phyloP scores from a whole-genome alignment of 2,113 vertebrate genomes.

The Tupaia chinensis region DNA sequence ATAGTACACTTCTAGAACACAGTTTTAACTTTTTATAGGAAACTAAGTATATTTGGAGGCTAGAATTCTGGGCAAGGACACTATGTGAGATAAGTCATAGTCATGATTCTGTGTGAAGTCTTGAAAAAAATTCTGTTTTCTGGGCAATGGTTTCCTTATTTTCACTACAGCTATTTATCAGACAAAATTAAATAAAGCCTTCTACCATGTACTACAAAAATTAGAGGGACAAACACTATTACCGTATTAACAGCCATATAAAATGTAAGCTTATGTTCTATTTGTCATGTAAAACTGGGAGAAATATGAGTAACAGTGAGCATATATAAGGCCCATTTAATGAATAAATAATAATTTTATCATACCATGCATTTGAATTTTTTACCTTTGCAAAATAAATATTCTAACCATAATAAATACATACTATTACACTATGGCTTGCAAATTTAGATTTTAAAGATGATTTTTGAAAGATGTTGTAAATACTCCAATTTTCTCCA shows the following conservation, averaged over 20 bases:
- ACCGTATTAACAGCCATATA: not conserved
- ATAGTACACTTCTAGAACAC: not conserved
- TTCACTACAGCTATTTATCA: too few species aligned
- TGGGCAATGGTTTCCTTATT: too few species aligned
- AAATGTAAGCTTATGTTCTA: slow-evolving; percentile 33
- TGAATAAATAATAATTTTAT: not conserved
- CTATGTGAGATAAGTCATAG: slow-evolving; percentile 3
- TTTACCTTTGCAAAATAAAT: slow-evolving; percentile 9
- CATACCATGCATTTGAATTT: not conserved
- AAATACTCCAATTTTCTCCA: not conserved
- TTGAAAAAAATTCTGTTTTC: too few species aligned
- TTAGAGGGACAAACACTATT: not conserved
- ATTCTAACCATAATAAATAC: not conserved
- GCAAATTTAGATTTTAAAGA: not conserved
- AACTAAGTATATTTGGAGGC: not conserved
- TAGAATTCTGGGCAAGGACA: slow-evolving; percentile 35
- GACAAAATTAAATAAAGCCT: too few species aligned
- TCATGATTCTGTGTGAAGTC: not conserved
- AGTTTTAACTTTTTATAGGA: not conserved
- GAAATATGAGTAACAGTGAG: not conserved
- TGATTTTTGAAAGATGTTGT: slow-evolving; percentile 23
- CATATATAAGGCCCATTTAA: not conserved
- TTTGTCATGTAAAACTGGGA: not conserved
- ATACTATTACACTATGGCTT: not conserved
- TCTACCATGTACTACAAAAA: not conserved